These are phyloP conservation scores for Nephila pilipes DNA, from an alignment of 1,140 invertebrate species.

Conservation along the genomic window DNA sequence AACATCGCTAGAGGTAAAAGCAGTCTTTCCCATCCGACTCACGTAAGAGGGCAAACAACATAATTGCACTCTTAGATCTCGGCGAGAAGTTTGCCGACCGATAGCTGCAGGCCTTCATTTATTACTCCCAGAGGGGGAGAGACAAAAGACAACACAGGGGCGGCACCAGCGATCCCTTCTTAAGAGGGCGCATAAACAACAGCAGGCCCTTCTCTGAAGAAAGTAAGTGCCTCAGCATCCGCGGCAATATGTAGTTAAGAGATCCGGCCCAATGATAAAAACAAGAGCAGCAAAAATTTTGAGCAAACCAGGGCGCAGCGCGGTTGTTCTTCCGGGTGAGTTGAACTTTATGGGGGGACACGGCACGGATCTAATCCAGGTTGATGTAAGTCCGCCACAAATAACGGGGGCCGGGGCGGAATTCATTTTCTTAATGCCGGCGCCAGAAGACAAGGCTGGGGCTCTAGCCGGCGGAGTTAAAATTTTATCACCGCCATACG, in stretches of 20 bases:
- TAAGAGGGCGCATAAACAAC: slow-evolving; percentile 64
- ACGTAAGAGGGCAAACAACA: slow-evolving; percentile 37
- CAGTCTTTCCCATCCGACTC: neutral
- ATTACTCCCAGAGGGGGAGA: neutral
- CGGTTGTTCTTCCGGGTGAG: slow-evolving; percentile 74
- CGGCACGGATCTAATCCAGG: slow-evolving; percentile 72
- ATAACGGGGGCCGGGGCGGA: slow-evolving; percentile 72
- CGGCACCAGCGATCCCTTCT: slow-evolving; percentile 33
- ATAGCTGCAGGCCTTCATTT: slow-evolving; percentile 25
- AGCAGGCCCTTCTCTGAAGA: slow-evolving; percentile 45
- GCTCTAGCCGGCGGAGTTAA: slow-evolving; percentile 67
- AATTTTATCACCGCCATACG: slow-evolving; percentile 76
- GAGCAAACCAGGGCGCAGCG: slow-evolving; percentile 1
- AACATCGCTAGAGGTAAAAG: neutral
- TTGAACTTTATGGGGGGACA: slow-evolving; percentile 68
- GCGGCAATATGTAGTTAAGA: slow-evolving; percentile 73
- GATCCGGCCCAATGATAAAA: slow-evolving; percentile 73
- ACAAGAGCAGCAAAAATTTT: slow-evolving; percentile 72
- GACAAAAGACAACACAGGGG: slow-evolving; percentile 1
- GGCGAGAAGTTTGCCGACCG: slow-evolving; percentile 10
- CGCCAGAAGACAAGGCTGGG: slow-evolving; percentile 70
- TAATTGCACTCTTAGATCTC: slow-evolving; percentile 36
- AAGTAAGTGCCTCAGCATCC: slow-evolving; percentile 48
- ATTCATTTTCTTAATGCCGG: slow-evolving; percentile 77
- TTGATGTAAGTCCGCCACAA: slow-evolving; percentile 76